Evolutionary conservation across 2,888 invertebrate species (phyloP), one percentile per base, ranked within the genome.

Genomic region (Dryadula phaetusa): DNA sequence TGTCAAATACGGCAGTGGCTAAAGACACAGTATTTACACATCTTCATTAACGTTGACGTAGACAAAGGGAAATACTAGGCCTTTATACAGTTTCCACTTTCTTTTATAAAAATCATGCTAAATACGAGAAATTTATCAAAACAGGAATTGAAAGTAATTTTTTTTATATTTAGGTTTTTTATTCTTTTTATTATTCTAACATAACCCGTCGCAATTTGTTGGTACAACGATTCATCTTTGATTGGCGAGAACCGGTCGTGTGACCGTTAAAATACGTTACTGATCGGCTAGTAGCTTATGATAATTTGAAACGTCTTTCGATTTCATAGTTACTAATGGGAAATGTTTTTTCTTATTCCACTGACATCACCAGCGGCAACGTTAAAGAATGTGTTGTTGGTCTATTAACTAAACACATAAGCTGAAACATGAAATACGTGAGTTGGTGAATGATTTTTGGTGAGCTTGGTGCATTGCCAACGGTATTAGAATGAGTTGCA

Each of bases 221-320:
- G 72, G 70, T 73, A 67, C 62, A 22, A 34, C 64, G 63, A 69
- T 71, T 66, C 65, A 64, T 67, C 64, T 69, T 47, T 66, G 67
- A 72, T 70, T 69, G 69, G 65, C 67, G 64, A 66, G 37, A 69
- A 88, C 90, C 82, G 79, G 88, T 60, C 56, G 66, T 49, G 62
- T 71, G 81, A 86, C 90, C 89, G 90, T 90, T 89, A 88, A 88
- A 82, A 78, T 78, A 76, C 74, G 81, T 82, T 75, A 77, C 67
- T 14, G 78, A 79, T 81, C 77, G 78, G 77, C 77, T 78, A 79
- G 79, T 81, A 82, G 78, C 81, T 75, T 78, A 75, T 71, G 84
- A 79, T 85, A 82, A 83, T 76, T 82, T 75, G 72, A 74, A 75
- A 75, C 76, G 77, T 79, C 79, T 82, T 82, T 84, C 65, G 63